These are phyloP conservation scores for Nemurella pictetii DNA, from an alignment of 2,888 invertebrate genomes.

Conservation along the genomic window DNA sequence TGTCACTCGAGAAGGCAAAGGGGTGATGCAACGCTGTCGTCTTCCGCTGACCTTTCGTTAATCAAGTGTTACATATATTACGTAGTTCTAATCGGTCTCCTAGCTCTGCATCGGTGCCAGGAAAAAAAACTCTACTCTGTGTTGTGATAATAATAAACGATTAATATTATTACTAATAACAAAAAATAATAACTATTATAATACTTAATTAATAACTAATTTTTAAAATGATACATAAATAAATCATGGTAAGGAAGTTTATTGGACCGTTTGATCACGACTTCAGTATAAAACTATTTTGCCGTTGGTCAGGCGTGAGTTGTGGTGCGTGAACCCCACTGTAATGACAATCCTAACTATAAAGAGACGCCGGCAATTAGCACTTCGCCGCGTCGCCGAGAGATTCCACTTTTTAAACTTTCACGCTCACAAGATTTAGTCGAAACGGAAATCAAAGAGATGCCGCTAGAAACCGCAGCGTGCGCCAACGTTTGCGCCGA, in stretches of 20 bases:
- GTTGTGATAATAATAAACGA: constrained; percentile 42
- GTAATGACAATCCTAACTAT: constrained; percentile 42
- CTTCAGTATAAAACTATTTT: constrained; percentile 30
- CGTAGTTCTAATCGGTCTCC: constrained; percentile 29
- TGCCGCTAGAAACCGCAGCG: background rate
- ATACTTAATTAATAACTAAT: background rate
- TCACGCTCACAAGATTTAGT: background rate
- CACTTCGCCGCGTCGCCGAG: background rate
- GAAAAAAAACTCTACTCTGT: constrained; percentile 43
- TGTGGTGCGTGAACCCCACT: constrained; percentile 32
- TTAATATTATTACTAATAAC: background rate
- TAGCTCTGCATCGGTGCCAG: constrained; percentile 40
- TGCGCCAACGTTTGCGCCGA: background rate
- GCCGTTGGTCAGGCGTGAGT: background rate
- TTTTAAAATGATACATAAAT: background rate
- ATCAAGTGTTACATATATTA: background rate
- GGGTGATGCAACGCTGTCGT: background rate
- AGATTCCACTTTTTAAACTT: background rate
- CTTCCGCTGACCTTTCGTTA: background rate
- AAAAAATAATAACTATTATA: background rate
- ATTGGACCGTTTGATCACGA: constrained; percentile 35
- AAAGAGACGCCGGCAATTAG: background rate
- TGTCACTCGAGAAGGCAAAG: background rate
- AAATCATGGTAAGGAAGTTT: background rate
- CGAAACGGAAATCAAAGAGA: background rate